These are phyloP conservation scores for Epinephelus lanceolatus DNA, from an alignment of 2,113 vertebrate species.

Conservation along the genomic window DNA sequence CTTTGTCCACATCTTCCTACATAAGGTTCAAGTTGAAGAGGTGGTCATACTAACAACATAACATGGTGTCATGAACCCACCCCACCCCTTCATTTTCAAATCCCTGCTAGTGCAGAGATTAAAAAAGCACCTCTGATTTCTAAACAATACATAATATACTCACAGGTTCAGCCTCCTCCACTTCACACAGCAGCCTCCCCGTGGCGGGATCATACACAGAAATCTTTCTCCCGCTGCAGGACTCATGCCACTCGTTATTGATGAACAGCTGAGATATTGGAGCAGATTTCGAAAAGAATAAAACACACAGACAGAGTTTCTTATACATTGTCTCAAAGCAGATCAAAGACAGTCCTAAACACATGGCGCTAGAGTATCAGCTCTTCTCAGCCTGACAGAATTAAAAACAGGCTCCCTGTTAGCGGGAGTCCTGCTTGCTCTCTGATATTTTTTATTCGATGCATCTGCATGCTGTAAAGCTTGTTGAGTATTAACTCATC, in stretches of 20 bases:
- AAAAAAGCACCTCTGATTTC: too few species aligned
- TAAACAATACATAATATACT: neutral
- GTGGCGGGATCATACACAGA: conserved; percentile 88
- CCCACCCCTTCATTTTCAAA: too few species aligned
- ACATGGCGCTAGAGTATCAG: neutral
- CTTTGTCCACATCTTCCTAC: conserved; percentile 89
- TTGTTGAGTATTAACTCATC: conserved; percentile 6
- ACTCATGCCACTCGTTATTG: conserved; percentile 91
- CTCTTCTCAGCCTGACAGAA: conserved; percentile 7
- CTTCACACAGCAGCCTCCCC: conserved; percentile 89
- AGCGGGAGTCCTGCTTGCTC: neutral
- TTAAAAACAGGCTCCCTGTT: conserved; percentile 15
- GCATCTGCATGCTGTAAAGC: conserved; percentile 36
- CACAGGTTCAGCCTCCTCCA: conserved; percentile 91
- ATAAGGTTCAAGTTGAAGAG: neutral
- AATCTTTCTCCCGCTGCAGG: conserved; percentile 88
- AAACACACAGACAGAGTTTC: neutral
- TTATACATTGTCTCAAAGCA: neutral
- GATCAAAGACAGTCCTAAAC: conserved; percentile 17
- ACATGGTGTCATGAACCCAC: too few species aligned
- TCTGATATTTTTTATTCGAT: conserved; percentile 24
- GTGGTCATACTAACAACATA: too few species aligned
- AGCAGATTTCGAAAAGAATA: neutral
- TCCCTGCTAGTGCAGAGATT: too few species aligned
- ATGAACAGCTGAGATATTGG: conserved; percentile 88